Percentiles rank a stretch among this genome's conserved stretches.
These are phyloP conservation scores for Zosterops lateralis DNA, from an alignment of 2,113 vertebrate genomes.

Conservation along the genomic window DNA sequence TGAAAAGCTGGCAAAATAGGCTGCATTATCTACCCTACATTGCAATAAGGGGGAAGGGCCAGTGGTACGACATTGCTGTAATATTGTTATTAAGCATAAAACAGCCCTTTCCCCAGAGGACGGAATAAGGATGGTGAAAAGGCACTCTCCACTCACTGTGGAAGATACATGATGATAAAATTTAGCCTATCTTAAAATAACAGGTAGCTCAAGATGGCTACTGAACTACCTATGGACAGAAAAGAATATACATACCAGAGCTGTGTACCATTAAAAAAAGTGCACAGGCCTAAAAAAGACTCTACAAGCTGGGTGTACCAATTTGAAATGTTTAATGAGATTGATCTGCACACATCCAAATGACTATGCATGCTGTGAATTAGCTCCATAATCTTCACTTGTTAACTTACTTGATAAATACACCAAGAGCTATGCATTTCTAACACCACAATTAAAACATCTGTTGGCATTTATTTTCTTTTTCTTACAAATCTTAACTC, in stretches of 20 bases:
- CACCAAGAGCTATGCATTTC: background rate
- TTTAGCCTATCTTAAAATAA: background rate
- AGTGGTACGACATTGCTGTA: background rate
- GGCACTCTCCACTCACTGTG: background rate
- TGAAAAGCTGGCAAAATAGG: background rate
- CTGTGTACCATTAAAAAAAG: background rate
- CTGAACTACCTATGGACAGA: background rate
- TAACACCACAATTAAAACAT: background rate
- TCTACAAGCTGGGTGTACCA: background rate
- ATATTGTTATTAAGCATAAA: background rate
- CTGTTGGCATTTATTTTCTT: background rate
- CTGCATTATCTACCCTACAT: background rate
- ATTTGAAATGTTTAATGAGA: background rate
- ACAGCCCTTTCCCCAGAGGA: background rate
- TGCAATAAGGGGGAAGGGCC: background rate
- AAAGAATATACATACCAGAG: background rate
- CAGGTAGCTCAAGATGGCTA: background rate
- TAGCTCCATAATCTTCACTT: background rate
- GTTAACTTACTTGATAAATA: background rate
- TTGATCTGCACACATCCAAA: background rate
- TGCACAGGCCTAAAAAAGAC: background rate
- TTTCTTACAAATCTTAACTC: background rate
- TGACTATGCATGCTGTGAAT: background rate
- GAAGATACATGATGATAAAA: background rate
- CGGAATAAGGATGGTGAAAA: background rate